Evolutionary conservation across 1,140 invertebrate genomes (phyloP).

Genomic region (Sycobia sp.): DNA sequence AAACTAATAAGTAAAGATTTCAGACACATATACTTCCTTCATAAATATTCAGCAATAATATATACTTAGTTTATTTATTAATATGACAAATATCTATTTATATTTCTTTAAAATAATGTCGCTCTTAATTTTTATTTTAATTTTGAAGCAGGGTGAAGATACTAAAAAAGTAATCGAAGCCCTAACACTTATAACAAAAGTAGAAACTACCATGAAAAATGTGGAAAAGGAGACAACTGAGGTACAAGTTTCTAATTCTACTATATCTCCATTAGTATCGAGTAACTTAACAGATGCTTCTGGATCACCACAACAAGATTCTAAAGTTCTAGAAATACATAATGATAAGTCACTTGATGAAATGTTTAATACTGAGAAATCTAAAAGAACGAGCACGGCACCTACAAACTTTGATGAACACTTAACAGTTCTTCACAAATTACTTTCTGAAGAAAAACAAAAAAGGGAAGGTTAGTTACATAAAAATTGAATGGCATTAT

Average conservation of each 20-base stretch:
- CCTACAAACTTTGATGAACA: constrained; percentile 38
- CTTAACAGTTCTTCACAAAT: constrained; percentile 33
- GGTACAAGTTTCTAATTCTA: background rate
- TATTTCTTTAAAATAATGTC: no score
- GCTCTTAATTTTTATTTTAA: no score
- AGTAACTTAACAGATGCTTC: background rate
- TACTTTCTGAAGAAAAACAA: constrained; percentile 36
- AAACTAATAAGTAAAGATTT: no score
- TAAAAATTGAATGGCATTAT: no score
- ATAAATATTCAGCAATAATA: no score
- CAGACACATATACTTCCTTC: no score
- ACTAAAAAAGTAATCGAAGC: constrained; percentile 38
- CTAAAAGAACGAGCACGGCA: constrained; percentile 35
- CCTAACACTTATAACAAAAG: constrained; percentile 39
- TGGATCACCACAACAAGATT: background rate
- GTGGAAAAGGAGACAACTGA: constrained; percentile 17
- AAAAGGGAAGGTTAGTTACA: constrained; percentile 14
- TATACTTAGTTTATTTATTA: no score
- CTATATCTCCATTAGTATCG: background rate
- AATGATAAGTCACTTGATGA: constrained; percentile 34
- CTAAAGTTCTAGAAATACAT: constrained; percentile 32
- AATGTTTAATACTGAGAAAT: constrained; percentile 37
- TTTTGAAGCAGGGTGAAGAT: no score
- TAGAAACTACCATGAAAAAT: constrained; percentile 36
- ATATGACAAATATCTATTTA: no score